phyloP scores from a whole-genome alignment of 2,797 vertebrate species.

The Channallabes apus region DNA sequence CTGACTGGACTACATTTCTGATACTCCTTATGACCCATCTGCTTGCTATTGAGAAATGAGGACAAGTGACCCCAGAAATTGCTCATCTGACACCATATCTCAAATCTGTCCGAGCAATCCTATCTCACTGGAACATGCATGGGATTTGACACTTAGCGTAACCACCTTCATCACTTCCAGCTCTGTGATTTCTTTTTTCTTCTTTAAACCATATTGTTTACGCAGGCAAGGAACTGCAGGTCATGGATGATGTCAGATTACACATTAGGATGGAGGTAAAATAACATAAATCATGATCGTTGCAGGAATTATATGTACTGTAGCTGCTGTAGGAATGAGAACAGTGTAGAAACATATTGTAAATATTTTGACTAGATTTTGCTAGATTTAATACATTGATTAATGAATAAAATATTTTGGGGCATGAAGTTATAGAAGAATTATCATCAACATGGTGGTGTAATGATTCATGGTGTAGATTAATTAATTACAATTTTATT shows the following conservation, averaged over 20 bases:
- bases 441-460: neutral
- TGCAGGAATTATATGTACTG: neutral
- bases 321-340: neutral
- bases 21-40: slow-evolving; percentile 38
- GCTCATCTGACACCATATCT: slow-evolving; percentile 52
- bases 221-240: neutral
- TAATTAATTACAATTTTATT: neutral
- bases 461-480: neutral
- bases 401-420: neutral
- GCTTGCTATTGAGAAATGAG: slow-evolving; percentile 26
- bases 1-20: slow-evolving; percentile 31
- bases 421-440: neutral
- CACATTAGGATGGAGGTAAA: neutral
- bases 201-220: neutral
- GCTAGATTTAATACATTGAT: neutral
- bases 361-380: neutral
- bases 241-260: neutral
- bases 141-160: slow-evolving; percentile 40
- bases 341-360: neutral
- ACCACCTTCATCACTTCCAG: slow-evolving; percentile 6
- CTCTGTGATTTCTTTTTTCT: neutral
- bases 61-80: slow-evolving; percentile 46
- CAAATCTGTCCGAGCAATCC: slow-evolving; percentile 51
- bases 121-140: slow-evolving; percentile 43
- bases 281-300: neutral